These are phyloP conservation scores for Eucidaris tribuloides DNA, from an alignment of 35 echinoderm and acorn worm species.

Conservation along the genomic window DNA sequence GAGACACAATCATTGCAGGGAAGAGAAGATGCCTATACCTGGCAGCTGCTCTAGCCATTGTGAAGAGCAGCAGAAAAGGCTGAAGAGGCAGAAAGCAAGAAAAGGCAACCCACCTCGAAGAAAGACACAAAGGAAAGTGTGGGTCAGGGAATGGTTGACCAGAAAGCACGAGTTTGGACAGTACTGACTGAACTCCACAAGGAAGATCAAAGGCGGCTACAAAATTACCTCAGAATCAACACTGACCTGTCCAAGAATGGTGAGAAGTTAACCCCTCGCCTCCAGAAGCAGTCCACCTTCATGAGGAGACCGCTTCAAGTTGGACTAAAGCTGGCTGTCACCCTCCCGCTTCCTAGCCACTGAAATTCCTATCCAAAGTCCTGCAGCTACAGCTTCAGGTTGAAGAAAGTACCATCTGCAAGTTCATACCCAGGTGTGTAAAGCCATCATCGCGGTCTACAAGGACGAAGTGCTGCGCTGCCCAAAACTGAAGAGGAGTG, in stretches of 20 bases:
- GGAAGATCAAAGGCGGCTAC: neutral
- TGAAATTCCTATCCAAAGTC: constrained; percentile 17
- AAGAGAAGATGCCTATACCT: constrained; percentile 46
- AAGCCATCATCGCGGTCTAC: constrained; percentile 17
- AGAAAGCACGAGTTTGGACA: neutral
- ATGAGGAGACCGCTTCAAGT: constrained; percentile 3
- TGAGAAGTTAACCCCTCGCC: constrained; percentile 36
- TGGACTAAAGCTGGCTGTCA: constrained; percentile 24
- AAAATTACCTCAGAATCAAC: neutral
- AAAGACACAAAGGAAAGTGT: constrained; percentile 36
- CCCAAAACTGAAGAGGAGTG: constrained; percentile 16
- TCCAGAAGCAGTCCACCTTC: constrained; percentile 6
- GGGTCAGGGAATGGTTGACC: constrained; percentile 33
- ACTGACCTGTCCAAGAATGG: neutral
- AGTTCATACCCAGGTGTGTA: neutral
- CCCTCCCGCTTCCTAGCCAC: constrained; percentile 5
- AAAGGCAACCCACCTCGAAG: constrained; percentile 32
- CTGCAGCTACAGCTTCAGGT: constrained; percentile 29
- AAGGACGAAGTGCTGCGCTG: constrained; percentile 28
- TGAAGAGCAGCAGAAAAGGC: constrained; percentile 8
- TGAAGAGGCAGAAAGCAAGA: neutral
- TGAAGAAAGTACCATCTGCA: neutral
- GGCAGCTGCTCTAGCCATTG: constrained; percentile 32
- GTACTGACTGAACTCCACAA: neutral
- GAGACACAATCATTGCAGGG: constrained; percentile 20